phyloP scores from a whole-genome alignment of 2,888 invertebrate species.

The Iphiclides podalirius region DNA sequence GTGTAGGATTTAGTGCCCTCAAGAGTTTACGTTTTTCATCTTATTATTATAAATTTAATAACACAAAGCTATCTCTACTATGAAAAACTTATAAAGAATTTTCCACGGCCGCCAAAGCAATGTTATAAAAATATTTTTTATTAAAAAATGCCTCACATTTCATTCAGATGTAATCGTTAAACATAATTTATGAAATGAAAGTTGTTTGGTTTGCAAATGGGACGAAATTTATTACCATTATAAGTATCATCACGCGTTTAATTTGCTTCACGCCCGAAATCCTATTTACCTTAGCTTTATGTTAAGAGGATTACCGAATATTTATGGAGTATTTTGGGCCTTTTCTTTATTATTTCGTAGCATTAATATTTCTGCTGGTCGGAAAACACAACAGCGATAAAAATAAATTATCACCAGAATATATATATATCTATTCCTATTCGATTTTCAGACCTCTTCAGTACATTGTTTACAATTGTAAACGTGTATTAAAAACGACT shows the following conservation, averaged over 20 bases:
- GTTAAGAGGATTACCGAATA: conserved; percentile 67
- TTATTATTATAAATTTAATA: no score
- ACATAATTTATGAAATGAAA: conserved; percentile 18
- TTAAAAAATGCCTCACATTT: background rate
- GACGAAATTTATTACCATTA: conserved; percentile 49
- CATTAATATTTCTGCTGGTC: conserved; percentile 22
- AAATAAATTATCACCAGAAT: background rate
- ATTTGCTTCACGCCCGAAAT: conserved; percentile 49
- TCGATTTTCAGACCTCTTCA: no score
- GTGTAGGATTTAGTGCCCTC: no score
- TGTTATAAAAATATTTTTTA: no score
- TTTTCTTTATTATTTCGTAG: conserved; percentile 48
- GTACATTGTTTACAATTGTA: no score
- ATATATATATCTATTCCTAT: background rate
- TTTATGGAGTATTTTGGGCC: conserved; percentile 54
- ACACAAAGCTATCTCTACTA: no score
- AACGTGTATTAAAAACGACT: no score
- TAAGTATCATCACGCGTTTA: conserved; percentile 42
- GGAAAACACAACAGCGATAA: background rate
- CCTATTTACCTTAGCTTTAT: conserved; percentile 60
- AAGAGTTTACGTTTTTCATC: no score
- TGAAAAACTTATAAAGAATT: no score
- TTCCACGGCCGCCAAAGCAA: no score
- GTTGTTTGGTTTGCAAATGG: conserved; percentile 48
- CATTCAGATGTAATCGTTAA: background rate